Evolutionary conservation across 2,113 vertebrate species (phyloP), one percentile per base, ranked within the genome.

Genomic region (Fukomys damarensis): DNA sequence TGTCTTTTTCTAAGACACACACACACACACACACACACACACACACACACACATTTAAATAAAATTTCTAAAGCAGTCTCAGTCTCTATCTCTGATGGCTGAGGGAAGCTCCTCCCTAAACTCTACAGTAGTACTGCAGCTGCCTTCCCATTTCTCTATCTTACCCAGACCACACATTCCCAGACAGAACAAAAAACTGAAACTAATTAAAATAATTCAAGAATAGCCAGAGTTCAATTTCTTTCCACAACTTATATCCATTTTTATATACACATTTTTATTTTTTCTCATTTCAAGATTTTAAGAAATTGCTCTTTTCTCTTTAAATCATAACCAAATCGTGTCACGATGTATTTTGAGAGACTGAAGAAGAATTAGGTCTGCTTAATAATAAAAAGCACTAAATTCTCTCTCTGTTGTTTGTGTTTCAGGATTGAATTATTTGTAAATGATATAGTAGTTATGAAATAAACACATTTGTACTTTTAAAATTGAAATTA

Each of bases 41-140:
- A 32, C 24, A 65, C 59, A 32, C 32, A 30, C 58, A 38, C 32
- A 2, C 22, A n/a, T 11, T 32, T 63, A 59, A 70, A 58, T 49
- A 32, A 4, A 74, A 58, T 68, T 82, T 76, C n/a, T 58, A n/a
- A 66, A 94, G 17, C 22, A 35, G 41, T 28, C 13, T 81, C 76
- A 19, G 6, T 2, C 32, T 81, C 43, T 59, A 32, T 74, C 7
- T 28, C 35, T 59, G 19, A 35, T 10, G 5, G 7, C 49, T 35
- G 54, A 32, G n/a, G 28, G 26, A 52, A 91, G 13, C 4, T 77
- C 16, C 22, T 91, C 11, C 3, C 38, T 28, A 12, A 56, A 0
- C 6, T 70, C 4, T 58, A 46, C 35, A 19, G 7, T 3, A 4
- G 35, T 56, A 1, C 10, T n/a, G 1, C 2, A 16, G 54, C 1